Evolutionary conservation across 2,797 vertebrate genomes (phyloP).

Genomic region (Sibirionetta formosa): DNA sequence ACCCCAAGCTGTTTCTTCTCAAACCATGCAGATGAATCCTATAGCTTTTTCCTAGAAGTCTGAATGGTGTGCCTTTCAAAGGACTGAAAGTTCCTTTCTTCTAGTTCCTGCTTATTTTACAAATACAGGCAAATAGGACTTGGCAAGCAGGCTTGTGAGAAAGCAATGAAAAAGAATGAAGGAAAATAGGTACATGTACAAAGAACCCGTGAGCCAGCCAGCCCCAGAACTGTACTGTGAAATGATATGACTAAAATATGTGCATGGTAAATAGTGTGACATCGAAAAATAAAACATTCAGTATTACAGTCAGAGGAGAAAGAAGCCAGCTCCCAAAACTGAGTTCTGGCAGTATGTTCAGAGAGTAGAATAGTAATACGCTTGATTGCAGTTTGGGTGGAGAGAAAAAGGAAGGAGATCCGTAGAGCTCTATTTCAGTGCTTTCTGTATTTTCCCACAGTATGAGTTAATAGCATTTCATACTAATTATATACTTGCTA

Average conservation of each 20-base stretch:
- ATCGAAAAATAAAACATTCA: constrained; percentile 63
- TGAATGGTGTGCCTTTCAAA: constrained; percentile 11
- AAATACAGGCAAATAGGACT: constrained; percentile 13
- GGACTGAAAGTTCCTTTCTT: neutral
- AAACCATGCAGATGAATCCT: neutral
- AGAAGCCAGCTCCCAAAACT: constrained; percentile 56
- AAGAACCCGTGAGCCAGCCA: constrained; percentile 22
- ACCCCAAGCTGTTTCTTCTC: neutral
- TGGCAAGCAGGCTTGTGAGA: constrained; percentile 20
- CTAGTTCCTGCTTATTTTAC: constrained; percentile 10
- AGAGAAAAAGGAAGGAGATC: constrained; percentile 54
- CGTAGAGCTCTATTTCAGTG: constrained; percentile 51
- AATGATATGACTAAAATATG: constrained; percentile 62
- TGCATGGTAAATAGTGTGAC: constrained; percentile 69
- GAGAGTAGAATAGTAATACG: constrained; percentile 27
- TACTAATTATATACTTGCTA: constrained; percentile 79
- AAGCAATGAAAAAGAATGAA: neutral
- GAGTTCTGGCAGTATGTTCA: constrained; percentile 60
- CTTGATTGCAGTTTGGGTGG: constrained; percentile 57
- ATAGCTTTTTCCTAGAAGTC: neutral
- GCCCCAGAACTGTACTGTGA: constrained; percentile 34
- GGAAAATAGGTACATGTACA: constrained; percentile 18
- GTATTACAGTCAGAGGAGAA: constrained; percentile 54
- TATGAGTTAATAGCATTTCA: constrained; percentile 80
- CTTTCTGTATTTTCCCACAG: constrained; percentile 72